Percentiles rank a stretch among this genome's conserved stretches.
These are phyloP conservation scores for Musca domestica DNA, from an alignment of 1,140 invertebrate genomes.

Conservation along the genomic window DNA sequence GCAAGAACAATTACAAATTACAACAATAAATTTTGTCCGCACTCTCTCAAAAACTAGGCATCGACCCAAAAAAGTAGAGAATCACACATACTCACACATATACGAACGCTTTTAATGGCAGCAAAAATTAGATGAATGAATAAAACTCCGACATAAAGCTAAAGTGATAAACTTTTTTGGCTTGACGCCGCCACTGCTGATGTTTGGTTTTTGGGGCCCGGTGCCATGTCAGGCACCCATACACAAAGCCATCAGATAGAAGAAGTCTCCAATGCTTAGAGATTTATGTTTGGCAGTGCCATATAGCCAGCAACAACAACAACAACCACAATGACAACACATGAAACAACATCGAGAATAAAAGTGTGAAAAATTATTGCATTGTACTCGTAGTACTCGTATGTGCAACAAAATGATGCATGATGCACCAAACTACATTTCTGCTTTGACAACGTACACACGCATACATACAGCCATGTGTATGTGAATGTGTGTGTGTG, in stretches of 20 bases:
- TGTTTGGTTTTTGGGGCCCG: no score
- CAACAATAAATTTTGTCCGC: conserved; percentile 15
- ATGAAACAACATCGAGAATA: neutral
- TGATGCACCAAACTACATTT: conserved; percentile 4
- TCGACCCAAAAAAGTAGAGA: neutral
- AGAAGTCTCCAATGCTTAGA: conserved; percentile 4
- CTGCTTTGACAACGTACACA: neutral
- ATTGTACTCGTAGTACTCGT: neutral
- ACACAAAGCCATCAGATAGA: neutral
- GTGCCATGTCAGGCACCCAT: no score
- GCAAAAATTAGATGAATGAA: conserved; percentile 14
- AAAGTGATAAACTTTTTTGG: neutral
- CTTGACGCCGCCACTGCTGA: no score
- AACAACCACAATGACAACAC: neutral
- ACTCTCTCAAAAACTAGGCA: neutral
- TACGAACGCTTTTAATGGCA: neutral
- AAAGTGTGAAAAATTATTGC: conserved; percentile 21
- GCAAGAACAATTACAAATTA: conserved; percentile 18
- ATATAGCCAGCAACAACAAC: neutral
- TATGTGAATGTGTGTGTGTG: no score
- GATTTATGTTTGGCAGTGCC: conserved; percentile 12
- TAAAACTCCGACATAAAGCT: neutral
- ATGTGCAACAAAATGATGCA: conserved; percentile 15
- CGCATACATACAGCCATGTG: no score
- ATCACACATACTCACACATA: neutral